Percentiles rank a stretch among this genome's conserved stretches.
Evolutionary conservation across 2,797 vertebrate genomes (phyloP).

Genomic region (Crypturellus tataupa): DNA sequence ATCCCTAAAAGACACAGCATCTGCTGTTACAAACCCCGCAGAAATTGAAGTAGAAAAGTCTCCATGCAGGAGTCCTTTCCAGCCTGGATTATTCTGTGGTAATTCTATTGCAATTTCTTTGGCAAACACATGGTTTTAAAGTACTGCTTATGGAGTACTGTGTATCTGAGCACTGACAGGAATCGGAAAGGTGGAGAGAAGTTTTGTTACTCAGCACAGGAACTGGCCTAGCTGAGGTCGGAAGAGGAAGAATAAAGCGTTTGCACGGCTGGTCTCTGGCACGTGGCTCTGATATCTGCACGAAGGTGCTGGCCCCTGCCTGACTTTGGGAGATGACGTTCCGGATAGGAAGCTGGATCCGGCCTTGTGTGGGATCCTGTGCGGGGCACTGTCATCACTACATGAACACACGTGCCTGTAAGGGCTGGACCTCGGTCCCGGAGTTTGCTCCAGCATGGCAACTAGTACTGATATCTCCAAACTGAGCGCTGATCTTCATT

Average conservation of each 20-base stretch:
- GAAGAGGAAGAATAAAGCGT: not conserved
- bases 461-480: not conserved
- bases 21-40: not conserved
- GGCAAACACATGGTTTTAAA: not conserved
- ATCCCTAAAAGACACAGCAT: not conserved
- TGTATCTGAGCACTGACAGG: not conserved
- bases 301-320: not conserved
- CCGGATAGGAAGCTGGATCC: not conserved
- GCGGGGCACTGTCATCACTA: not conserved
- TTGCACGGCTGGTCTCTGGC: not conserved
- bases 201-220: not conserved
- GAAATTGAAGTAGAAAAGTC: not conserved
- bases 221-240: not conserved
- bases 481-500: not conserved
- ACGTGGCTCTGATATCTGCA: not conserved
- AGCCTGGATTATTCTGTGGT: not conserved
- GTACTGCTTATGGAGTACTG: not conserved
- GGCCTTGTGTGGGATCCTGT: not conserved
- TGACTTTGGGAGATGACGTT: not conserved
- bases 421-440: not conserved
- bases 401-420: not conserved
- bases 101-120: not conserved
- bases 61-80: not conserved
- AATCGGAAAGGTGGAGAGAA: not conserved
- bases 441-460: not conserved